Conservation (phyloP, 2,888 invertebrate species). For the Colletes collaris region DNA sequence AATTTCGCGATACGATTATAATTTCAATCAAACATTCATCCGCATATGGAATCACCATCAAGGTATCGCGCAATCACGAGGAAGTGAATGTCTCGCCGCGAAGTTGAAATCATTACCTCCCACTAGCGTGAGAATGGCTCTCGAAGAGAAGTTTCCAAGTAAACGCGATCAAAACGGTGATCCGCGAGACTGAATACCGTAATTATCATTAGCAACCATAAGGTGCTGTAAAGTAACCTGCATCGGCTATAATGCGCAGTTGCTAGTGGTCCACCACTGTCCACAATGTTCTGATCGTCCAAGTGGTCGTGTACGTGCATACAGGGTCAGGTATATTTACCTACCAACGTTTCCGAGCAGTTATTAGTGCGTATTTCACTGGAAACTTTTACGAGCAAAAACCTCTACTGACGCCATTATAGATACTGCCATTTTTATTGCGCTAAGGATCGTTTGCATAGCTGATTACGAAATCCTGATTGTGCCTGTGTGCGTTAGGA, state of each 20-base stretch:
- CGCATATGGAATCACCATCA: background rate
- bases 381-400: constrained; percentile 78
- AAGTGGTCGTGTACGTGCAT: constrained; percentile 6
- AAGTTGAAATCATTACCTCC: background rate
- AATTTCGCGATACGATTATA: background rate
- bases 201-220: constrained; percentile 73
- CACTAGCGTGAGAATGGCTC: background rate
- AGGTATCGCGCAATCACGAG: background rate
- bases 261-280: constrained; percentile 34
- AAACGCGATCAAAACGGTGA: constrained; percentile 21
- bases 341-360: constrained; percentile 54
- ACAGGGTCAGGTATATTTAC: constrained; percentile 53
- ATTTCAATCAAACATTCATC: constrained; percentile 1
- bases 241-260: constrained; percentile 17
- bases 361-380: constrained; percentile 74
- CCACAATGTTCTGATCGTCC: constrained; percentile 16
- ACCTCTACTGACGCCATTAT: constrained; percentile 68
- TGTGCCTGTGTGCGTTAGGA: constrained; percentile 1
- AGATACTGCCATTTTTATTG: constrained; percentile 67
- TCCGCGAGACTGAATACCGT: constrained; percentile 36
- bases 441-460: constrained; percentile 76
- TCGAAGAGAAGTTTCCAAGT: constrained; percentile 12
- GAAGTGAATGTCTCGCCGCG: too few species aligned
- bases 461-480: constrained; percentile 73
- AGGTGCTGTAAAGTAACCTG: constrained; percentile 25